These are phyloP conservation scores for Drosophila melanogaster DNA, from an alignment of 1,140 invertebrate genomes.

Conservation along the genomic window Release_6_plus_ISO1_MT NT_037436.4:2020501-2021000, in stretches of 20 bases:
- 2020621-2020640: constrained; percentile 24
- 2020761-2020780: constrained; percentile 9
- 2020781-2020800: not conserved
- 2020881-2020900: not conserved
- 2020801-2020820: not conserved
- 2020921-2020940: constrained; percentile 24
- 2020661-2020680: constrained; percentile 3
- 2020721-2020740: constrained; percentile 13
- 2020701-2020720: constrained; percentile 12
- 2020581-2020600: constrained; percentile 28
- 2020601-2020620: constrained; percentile 24
- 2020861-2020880: not conserved
- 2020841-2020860: constrained; percentile 1
- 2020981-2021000: constrained; percentile 33
- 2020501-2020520: constrained; percentile 79
- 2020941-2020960: constrained; percentile 21
- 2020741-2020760: constrained; percentile 23
- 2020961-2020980: constrained; percentile 36
- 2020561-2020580: constrained; percentile 15
- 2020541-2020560: constrained; percentile 24
- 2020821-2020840: constrained; percentile 38
- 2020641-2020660: constrained; percentile 17
- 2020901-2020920: constrained; percentile 3
- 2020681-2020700: not conserved
- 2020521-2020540: constrained; percentile 48